These are phyloP conservation scores for Taeniopygia guttata DNA, from an alignment of 2,797 vertebrate genomes.

Conservation along the genomic window DNA sequence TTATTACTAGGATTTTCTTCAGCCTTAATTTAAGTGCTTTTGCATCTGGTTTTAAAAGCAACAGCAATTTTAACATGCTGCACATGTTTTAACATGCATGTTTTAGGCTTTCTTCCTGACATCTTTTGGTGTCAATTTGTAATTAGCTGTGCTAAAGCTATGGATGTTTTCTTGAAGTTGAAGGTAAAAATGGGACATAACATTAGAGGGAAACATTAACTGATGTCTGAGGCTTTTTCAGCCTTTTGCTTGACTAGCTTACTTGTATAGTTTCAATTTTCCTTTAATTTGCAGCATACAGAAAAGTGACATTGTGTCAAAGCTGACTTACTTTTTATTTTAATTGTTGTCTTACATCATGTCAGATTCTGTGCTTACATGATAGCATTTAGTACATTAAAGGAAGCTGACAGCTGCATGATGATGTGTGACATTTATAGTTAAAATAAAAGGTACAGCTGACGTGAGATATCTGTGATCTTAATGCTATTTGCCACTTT, in stretches of 20 bases:
- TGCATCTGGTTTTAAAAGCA: neutral
- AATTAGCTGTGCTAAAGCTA: neutral
- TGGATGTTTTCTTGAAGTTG: neutral
- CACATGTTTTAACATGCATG: no score
- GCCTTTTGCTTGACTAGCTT: neutral
- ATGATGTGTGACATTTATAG: constrained; percentile 68
- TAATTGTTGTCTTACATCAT: constrained; percentile 59
- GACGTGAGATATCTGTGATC: constrained; percentile 42
- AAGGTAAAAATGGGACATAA: neutral
- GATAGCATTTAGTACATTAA: constrained; percentile 52
- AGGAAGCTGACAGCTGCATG: constrained; percentile 60
- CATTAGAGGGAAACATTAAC: neutral
- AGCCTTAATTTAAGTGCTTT: neutral
- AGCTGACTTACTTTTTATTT: constrained; percentile 44
- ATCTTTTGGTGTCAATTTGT: neutral
- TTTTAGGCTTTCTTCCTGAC: neutral
- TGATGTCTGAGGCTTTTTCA: neutral
- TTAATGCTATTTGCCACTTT: constrained; percentile 58
- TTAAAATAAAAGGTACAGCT: constrained; percentile 62
- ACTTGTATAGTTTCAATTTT: neutral
- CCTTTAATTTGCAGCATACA: constrained; percentile 24
- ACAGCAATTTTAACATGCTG: neutral
- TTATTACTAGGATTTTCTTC: neutral
- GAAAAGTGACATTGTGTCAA: constrained; percentile 11
- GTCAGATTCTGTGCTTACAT: constrained; percentile 33